phyloP scores from a whole-genome alignment of 2,888 invertebrate species.

The Spisula subtruncata region DNA sequence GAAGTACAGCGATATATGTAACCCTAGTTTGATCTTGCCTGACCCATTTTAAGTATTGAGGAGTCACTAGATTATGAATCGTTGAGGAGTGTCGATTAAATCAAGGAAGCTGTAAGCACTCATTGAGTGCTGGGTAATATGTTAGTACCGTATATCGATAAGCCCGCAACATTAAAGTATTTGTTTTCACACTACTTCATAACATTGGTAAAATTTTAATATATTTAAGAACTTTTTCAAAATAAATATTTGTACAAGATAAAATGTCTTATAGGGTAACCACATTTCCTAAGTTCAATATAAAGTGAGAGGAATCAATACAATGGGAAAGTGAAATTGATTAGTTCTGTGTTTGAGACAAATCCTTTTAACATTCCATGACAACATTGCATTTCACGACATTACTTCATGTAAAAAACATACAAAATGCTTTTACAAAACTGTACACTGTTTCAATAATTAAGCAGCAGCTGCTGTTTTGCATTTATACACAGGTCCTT shows the following conservation, averaged over 20 bases:
- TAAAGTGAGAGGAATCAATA: background rate
- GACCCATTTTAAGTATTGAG: no score
- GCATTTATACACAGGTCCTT: background rate
- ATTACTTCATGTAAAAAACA: background rate
- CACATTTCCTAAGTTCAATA: slow-evolving; percentile 14
- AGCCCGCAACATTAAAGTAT: background rate
- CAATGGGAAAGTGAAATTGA: background rate
- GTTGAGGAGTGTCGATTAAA: no score
- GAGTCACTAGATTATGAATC: no score
- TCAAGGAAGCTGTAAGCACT: no score
- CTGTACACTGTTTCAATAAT: background rate
- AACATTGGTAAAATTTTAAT: slow-evolving; percentile 35
- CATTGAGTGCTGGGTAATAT: no score
- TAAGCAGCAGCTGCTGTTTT: background rate
- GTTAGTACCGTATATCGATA: background rate
- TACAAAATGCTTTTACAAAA: background rate
- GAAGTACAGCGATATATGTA: no score
- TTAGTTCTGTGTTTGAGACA: background rate
- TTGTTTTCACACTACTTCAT: slow-evolving; percentile 46
- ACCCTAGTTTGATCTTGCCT: no score
- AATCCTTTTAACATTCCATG: slow-evolving; percentile 11
- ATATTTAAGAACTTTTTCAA: slow-evolving; percentile 25
- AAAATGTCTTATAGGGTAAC: slow-evolving; percentile 22
- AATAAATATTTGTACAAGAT: slow-evolving; percentile 42
- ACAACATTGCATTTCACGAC: no score